Conservation (phyloP, 2,797 vertebrate species). For the Gambusia yucatana region DNA sequence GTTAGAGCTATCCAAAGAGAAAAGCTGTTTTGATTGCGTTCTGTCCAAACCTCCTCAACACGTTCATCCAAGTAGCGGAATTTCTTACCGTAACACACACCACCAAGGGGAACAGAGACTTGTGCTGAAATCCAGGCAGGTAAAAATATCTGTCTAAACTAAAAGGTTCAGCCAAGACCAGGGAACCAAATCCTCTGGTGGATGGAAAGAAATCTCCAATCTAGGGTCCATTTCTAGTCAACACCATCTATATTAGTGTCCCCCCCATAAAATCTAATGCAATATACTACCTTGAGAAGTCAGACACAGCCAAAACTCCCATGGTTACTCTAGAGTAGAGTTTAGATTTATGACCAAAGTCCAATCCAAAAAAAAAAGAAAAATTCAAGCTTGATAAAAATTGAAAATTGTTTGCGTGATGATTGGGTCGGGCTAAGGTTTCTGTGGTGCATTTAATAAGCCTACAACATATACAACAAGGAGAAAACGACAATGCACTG, state of each 20-base stretch:
- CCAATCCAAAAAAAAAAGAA: too few species aligned
- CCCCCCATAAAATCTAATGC: neutral
- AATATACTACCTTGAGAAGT: neutral
- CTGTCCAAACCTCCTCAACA: neutral
- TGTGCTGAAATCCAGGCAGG: neutral
- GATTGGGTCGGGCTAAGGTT: too few species aligned
- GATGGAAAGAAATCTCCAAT: slow-evolving; percentile 24
- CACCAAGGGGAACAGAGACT: neutral
- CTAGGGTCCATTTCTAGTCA: neutral
- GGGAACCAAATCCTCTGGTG: slow-evolving; percentile 72
- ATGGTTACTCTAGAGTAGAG: neutral
- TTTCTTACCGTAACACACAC: slow-evolving; percentile 4
- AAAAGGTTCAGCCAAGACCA: slow-evolving; percentile 2
- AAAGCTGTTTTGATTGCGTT: slow-evolving; percentile 51
- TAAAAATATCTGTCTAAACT: slow-evolving; percentile 1
- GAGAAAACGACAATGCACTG: too few species aligned
- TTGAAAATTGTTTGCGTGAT: too few species aligned
- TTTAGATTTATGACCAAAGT: neutral
- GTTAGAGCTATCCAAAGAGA: slow-evolving; percentile 48
- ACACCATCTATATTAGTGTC: neutral
- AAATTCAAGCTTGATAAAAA: too few species aligned
- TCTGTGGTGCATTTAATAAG: too few species aligned
- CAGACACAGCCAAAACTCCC: neutral
- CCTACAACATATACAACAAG: too few species aligned
- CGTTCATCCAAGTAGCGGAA: slow-evolving; percentile 35